Evolutionary conservation across 2,888 invertebrate genomes (phyloP), one percentile per base, ranked within the genome.

Genomic region (Harpagoxenus sublaevis): DNA sequence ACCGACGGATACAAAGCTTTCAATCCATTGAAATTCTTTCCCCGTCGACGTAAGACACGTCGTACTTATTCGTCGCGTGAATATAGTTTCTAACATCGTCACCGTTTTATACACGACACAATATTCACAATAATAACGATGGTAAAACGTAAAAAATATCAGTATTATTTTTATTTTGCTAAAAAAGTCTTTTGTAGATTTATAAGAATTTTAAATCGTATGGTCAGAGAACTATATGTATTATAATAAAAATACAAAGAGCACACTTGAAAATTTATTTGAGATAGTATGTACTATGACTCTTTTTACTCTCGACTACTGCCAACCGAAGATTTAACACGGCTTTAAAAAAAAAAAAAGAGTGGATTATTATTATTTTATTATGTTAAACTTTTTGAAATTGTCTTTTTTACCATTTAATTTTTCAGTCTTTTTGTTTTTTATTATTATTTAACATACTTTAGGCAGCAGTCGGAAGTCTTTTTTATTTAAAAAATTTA

Each of bases 1-100:
- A 18, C 39, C 23, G 65, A 35, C 31, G 35, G 51, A 77, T 65
- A 53, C 48, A 65, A 75, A 75, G 75, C 65, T 77, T 77, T 77
- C 51, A 35, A 51, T 77, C 23, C 65, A 35, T 48, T 48, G 9
- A 51, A 63, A 39, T 77, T 77, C 39, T 65, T 65, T 39, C 3
- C 45, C 3, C 3, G 15, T 75, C 62, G 48, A 5, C 3, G 35
- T 51, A 51, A 65, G 18, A 65, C 15, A 63, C 23, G 65, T 9
- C 35, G 31, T 35, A 39, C 48, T 48, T 75, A 23, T 51, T 63
- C n/a, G 62, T 60, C 31, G 23, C 42, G 15, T 18, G 51, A 77
- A 62, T 51, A 23, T 15, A 65, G 48, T 63, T 63, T 48, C 31
- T 31, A 45, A 28, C 45, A 12, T 74, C 31, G 18, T 42, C 31